Conservation (phyloP, 2,888 invertebrate genomes). For the Cordilura impudica region DNA sequence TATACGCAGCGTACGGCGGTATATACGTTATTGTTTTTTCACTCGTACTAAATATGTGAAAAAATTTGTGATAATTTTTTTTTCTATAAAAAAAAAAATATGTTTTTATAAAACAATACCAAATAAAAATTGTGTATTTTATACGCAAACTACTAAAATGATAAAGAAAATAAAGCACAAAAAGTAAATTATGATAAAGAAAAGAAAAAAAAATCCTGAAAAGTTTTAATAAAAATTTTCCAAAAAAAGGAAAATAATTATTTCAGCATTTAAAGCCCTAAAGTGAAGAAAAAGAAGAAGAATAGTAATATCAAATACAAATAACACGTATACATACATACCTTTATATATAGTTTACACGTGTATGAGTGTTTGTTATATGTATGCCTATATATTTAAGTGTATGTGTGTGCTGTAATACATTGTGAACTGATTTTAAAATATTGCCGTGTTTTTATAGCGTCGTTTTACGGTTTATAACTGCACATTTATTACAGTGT, state of each 20-base stretch:
- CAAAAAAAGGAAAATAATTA: background rate
- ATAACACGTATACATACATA: background rate
- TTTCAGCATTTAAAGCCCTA: background rate
- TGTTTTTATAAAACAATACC: background rate
- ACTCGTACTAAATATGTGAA: slow-evolving; percentile 7
- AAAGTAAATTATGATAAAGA: background rate
- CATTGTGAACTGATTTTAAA: background rate
- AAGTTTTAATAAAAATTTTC: too few species aligned
- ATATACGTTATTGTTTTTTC: slow-evolving; percentile 37
- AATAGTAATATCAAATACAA: background rate
- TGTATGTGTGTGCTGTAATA: slow-evolving; percentile 23
- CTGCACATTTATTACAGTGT: background rate
- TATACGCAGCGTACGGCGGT: slow-evolving; percentile 63
- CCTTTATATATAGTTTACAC: slow-evolving; percentile 2
- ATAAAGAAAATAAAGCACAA: background rate
- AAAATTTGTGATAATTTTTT: slow-evolving; percentile 24
- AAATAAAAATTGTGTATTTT: background rate
- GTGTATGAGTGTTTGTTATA: slow-evolving; percentile 23
- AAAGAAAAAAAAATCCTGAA: background rate
- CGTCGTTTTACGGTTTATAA: background rate
- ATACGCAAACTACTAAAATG: background rate
- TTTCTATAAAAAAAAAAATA: slow-evolving; percentile 24
- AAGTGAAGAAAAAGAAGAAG: background rate
- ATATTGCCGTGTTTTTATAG: slow-evolving; percentile 15
- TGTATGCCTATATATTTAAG: too few species aligned